Percentiles rank a stretch among this genome's conserved stretches.
These are phyloP conservation scores for Pelmatolapia mariae DNA, from an alignment of 2,113 vertebrate genomes.

Conservation along the genomic window DNA sequence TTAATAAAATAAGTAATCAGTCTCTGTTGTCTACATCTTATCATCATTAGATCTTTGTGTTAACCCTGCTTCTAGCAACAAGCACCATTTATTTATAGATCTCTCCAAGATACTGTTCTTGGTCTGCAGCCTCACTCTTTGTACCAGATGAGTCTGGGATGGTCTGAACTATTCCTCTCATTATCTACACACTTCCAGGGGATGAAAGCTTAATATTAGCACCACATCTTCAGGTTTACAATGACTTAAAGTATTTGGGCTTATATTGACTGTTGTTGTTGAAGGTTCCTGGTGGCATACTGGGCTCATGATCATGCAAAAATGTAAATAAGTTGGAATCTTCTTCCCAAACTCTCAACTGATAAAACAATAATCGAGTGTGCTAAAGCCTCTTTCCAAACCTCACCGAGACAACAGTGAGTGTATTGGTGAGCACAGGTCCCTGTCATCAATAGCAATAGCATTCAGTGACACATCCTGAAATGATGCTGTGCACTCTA, in stretches of 20 bases:
- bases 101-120: background rate
- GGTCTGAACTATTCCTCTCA: background rate
- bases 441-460: background rate
- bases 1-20: background rate
- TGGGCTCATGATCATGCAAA: background rate
- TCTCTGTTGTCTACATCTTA: background rate
- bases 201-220: background rate
- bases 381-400: background rate
- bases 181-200: background rate
- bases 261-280: background rate
- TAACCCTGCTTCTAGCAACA: background rate
- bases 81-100: background rate
- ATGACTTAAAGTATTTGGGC: background rate
- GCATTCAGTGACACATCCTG: background rate
- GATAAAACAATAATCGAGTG: background rate
- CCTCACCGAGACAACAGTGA: background rate
- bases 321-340: background rate
- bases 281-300: background rate
- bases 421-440: background rate
- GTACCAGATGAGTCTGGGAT: background rate
- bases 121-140: background rate
- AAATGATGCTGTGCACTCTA: background rate
- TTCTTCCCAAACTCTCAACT: background rate
- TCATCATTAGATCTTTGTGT: background rate
- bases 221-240: background rate